Evolutionary conservation across 2,888 invertebrate species (phyloP).

Genomic region (Melipona beecheii): DNA sequence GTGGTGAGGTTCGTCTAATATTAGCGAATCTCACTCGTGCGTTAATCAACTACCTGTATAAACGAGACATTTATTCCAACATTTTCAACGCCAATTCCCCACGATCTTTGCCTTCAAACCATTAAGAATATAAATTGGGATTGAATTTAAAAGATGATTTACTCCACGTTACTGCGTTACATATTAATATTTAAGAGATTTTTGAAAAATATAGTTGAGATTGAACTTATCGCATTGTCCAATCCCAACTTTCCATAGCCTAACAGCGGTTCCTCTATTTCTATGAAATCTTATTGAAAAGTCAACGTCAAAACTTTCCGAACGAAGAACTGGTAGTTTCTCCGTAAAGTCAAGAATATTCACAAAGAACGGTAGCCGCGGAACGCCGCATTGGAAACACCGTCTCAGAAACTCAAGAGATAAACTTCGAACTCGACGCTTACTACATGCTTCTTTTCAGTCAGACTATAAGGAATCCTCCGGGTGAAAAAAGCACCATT

Average conservation of each 20-base stretch:
- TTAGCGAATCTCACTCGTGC: constrained; percentile 27
- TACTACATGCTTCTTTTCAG: constrained; percentile 1
- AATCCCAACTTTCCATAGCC: not conserved
- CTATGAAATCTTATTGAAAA: constrained; percentile 6
- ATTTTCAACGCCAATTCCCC: not conserved
- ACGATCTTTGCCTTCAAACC: not conserved
- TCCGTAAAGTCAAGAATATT: too few species aligned
- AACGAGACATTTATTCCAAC: not conserved
- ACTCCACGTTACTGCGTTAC: not conserved
- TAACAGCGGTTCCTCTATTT: not conserved
- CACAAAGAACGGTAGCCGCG: not conserved
- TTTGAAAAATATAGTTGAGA: not conserved
- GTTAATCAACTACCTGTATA: constrained; percentile 24
- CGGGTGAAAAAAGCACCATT: constrained; percentile 15
- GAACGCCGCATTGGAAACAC: not conserved
- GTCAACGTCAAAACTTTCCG: not conserved
- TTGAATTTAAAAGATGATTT: not conserved
- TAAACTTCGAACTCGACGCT: constrained; percentile 20
- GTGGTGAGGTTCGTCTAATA: constrained; percentile 19
- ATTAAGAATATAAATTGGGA: not conserved
- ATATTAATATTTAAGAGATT: not conserved
- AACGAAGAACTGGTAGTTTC: not conserved
- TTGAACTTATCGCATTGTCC: not conserved
- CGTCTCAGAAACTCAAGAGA: not conserved
- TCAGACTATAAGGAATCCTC: constrained; percentile 1